These are phyloP conservation scores for Clarias laeviceps DNA, from an alignment of 2,797 vertebrate species.

Conservation along the genomic window DNA sequence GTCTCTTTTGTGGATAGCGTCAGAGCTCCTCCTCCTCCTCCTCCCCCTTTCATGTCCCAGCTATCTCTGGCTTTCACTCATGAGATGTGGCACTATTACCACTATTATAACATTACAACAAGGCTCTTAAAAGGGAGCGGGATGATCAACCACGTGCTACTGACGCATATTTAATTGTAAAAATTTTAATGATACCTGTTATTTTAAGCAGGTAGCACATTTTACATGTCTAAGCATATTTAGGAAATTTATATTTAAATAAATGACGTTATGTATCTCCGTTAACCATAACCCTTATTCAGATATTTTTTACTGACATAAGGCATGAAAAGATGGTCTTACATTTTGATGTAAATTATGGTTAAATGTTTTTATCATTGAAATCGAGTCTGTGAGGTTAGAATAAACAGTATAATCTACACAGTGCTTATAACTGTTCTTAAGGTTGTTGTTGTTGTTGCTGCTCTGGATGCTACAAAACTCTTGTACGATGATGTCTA, in stretches of 20 bases:
- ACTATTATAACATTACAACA: not conserved
- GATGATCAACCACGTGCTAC: not conserved
- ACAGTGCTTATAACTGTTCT: not conserved
- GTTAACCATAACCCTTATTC: not conserved
- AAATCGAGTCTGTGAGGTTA: not conserved
- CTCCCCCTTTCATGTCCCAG: not conserved
- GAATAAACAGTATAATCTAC: not conserved
- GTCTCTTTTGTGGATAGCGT: not conserved
- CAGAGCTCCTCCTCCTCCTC: not conserved
- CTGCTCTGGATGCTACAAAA: not conserved
- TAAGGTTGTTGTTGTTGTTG: not conserved
- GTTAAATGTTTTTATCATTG: not conserved
- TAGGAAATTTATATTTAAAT: not conserved
- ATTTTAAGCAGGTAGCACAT: not conserved
- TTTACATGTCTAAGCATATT: not conserved
- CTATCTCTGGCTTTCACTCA: not conserved
- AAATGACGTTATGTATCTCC: not conserved
- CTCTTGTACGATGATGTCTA: not conserved
- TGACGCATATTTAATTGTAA: not conserved
- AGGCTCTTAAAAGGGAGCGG: not conserved
- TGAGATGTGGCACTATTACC: not conserved
- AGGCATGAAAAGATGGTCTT: not conserved
- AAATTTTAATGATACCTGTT: not conserved
- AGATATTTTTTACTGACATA: not conserved
- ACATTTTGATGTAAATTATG: not conserved